These are phyloP conservation scores for Poeciliopsis turneri DNA, from an alignment of 2,797 vertebrate genomes.

Conservation along the genomic window DNA sequence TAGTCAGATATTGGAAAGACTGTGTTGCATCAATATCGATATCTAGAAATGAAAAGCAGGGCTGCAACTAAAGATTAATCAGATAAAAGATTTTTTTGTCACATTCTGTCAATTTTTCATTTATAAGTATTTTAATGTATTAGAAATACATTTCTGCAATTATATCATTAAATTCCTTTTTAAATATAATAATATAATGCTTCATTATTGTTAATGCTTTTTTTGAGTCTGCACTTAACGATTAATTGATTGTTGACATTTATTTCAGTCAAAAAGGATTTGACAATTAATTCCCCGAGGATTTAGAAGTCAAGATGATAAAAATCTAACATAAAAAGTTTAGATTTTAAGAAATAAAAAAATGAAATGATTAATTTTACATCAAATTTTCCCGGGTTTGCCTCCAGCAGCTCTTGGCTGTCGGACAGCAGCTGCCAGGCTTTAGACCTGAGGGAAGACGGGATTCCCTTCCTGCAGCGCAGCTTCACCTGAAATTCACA, in stretches of 20 bases:
- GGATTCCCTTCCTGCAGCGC: conserved; percentile 92
- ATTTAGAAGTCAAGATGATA: neutral
- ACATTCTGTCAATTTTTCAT: no score
- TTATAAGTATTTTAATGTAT: no score
- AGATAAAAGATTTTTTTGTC: no score
- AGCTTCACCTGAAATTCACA: conserved; percentile 85
- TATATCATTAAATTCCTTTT: no score
- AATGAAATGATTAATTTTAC: conserved; percentile 58
- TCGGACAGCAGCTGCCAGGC: conserved; percentile 93
- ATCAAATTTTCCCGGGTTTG: conserved; percentile 89
- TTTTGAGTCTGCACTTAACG: no score
- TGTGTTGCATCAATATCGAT: neutral
- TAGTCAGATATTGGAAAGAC: conserved; percentile 5
- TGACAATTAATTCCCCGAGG: neutral
- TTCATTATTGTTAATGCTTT: no score
- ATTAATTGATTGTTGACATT: no score
- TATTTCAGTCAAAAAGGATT: neutral
- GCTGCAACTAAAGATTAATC: no score
- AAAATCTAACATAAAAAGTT: neutral
- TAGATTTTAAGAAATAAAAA: neutral
- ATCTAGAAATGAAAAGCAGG: neutral
- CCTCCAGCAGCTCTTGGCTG: conserved; percentile 87
- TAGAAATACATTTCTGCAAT: no score
- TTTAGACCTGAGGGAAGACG: conserved; percentile 87
- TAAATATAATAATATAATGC: no score